These are phyloP conservation scores for Papilio polytes DNA, from an alignment of 1,140 invertebrate species.

Conservation along the genomic window DNA sequence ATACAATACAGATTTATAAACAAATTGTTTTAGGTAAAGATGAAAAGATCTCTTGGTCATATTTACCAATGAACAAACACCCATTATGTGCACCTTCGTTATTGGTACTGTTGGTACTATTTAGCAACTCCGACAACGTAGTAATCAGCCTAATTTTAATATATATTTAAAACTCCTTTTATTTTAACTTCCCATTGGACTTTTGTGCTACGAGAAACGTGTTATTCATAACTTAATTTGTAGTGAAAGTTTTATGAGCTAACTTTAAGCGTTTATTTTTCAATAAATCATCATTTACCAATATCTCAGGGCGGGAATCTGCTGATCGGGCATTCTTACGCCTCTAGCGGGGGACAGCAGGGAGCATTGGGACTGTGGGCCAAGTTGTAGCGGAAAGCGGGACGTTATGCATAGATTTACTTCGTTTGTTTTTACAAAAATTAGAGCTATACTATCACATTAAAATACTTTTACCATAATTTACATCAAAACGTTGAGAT, in stretches of 20 bases:
- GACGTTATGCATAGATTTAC: background rate
- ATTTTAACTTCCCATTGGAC: background rate
- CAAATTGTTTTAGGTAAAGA: too few species aligned
- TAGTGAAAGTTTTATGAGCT: background rate
- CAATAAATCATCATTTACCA: conserved; percentile 37
- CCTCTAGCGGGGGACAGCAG: conserved; percentile 25
- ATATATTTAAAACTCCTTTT: background rate
- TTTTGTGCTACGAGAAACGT: background rate
- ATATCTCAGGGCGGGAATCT: conserved; percentile 33
- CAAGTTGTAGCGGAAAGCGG: background rate
- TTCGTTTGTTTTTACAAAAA: background rate
- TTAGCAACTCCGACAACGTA: background rate
- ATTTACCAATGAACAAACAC: too few species aligned
- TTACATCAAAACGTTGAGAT: background rate
- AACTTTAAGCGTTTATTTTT: conserved; percentile 23
- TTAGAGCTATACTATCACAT: background rate
- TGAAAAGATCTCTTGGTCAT: too few species aligned
- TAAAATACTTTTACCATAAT: background rate
- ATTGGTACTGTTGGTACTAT: too few species aligned
- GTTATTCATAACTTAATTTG: background rate
- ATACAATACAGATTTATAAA: too few species aligned
- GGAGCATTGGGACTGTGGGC: background rate
- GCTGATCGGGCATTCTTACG: conserved; percentile 32
- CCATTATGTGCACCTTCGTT: too few species aligned
- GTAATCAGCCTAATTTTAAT: background rate